phyloP scores from a whole-genome alignment of 2,113 vertebrate genomes.

The Lagenorhynchus albirostris region DNA sequence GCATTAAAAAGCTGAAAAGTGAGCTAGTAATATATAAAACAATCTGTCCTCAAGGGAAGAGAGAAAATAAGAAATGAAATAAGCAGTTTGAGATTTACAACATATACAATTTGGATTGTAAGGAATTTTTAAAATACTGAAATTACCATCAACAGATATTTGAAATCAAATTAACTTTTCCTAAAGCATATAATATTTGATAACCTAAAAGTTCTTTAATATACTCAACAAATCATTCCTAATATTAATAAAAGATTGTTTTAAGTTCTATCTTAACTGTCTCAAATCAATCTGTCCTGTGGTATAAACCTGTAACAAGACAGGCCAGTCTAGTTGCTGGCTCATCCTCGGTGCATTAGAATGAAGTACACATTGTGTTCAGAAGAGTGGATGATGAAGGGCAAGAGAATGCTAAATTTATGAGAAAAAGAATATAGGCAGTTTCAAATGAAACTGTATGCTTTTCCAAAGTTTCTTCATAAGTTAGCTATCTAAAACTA shows the following conservation, averaged over 20 bases:
- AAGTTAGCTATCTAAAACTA: not conserved
- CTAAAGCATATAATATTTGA: not conserved
- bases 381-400: not conserved
- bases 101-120: not conserved
- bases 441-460: not conserved
- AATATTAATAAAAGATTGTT: not conserved
- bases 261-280: not conserved
- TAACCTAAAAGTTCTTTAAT: not conserved
- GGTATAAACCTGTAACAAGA: not conserved
- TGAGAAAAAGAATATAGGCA: not conserved
- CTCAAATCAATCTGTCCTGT: not conserved
- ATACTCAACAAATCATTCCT: not conserved
- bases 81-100: not conserved
- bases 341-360: not conserved
- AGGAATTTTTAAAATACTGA: not conserved
- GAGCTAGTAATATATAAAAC: not conserved
- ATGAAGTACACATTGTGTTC: not conserved
- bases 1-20: not conserved
- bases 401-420: not conserved
- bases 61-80: not conserved
- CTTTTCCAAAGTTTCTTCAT: not conserved
- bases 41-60: not conserved
- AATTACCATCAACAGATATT: not conserved
- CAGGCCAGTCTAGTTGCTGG: not conserved
- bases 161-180: not conserved